Evolutionary conservation across 92 coral and sea anemone genomes (phyloP).

Genomic region (Hydrozoanthus gracilis): DNA sequence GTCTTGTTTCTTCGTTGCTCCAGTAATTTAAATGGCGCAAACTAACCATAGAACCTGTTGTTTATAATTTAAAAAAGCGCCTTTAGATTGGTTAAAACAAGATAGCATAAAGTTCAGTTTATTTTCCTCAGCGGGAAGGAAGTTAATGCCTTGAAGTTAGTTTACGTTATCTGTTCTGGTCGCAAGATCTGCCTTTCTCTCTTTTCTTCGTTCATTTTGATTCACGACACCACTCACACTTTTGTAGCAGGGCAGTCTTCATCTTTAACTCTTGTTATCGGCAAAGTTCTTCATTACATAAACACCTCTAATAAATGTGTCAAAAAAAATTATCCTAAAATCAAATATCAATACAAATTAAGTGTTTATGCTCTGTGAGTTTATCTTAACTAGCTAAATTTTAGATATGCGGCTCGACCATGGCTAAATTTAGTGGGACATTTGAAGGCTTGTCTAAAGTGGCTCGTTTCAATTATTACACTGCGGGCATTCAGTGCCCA

Average conservation of each 20-base stretch:
- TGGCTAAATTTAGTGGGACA: constrained; percentile 1
- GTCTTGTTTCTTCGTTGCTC: neutral
- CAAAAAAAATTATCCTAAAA: constrained; percentile 1
- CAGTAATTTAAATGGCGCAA: neutral
- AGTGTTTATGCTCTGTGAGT: neutral
- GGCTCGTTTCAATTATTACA: constrained; percentile 11
- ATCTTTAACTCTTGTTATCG: too few relatives aligned
- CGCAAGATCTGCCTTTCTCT: neutral
- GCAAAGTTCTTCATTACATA: neutral
- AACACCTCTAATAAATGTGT: neutral
- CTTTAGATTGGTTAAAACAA: neutral
- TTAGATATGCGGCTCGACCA: neutral
- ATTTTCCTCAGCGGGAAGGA: constrained; percentile 20
- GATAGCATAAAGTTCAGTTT: constrained; percentile 7
- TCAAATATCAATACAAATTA: neutral
- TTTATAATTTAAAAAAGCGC: neutral
- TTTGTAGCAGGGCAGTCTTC: too few relatives aligned
- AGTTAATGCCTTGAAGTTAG: neutral
- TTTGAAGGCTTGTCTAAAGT: neutral
- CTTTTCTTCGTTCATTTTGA: neutral
- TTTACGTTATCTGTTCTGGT: neutral
- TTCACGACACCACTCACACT: neutral
- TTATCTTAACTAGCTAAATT: constrained; percentile 12
- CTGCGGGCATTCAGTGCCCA: constrained; percentile 12
- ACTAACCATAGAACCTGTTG: neutral